A percentile compares a stretch with the other conserved stretches of the same genome.
These are phyloP conservation scores for Ochropacha duplaris DNA, from an alignment of 2,888 invertebrate species.

Conservation along the genomic window DNA sequence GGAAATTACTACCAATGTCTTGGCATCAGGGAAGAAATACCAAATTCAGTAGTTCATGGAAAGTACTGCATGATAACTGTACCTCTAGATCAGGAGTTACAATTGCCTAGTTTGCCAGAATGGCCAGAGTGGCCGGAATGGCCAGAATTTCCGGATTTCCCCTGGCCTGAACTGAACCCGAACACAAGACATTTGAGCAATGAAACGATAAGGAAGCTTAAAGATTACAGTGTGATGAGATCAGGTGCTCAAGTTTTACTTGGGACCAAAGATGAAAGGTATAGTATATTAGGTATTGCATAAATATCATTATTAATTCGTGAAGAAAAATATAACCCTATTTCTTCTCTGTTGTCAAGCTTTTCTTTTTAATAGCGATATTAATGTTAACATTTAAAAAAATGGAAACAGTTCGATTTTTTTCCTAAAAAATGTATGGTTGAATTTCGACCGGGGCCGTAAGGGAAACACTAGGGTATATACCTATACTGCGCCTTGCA, in stretches of 20 bases:
- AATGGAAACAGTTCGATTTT: too few relatives aligned
- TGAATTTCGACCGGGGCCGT: too few relatives aligned
- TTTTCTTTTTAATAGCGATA: too few relatives aligned
- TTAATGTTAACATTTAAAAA: too few relatives aligned
- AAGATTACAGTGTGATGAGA: conserved; percentile 9
- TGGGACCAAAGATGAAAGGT: conserved; percentile 17
- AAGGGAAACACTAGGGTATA: too few relatives aligned
- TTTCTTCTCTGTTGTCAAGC: too few relatives aligned
- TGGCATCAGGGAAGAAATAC: conserved; percentile 26
- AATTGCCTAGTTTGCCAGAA: conserved; percentile 13
- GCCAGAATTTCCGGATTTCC: conserved; percentile 10
- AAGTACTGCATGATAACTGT: conserved; percentile 51
- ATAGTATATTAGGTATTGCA: neutral
- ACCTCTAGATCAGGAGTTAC: conserved; percentile 33
- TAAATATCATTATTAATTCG: too few relatives aligned
- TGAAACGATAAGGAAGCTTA: conserved; percentile 8
- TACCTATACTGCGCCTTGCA: too few relatives aligned
- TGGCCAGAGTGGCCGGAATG: conserved; percentile 13
- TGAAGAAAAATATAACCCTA: too few relatives aligned
- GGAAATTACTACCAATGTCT: conserved; percentile 54
- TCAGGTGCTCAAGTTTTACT: conserved; percentile 13
- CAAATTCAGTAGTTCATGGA: conserved; percentile 37
- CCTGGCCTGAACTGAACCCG: conserved; percentile 10
- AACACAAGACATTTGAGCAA: conserved; percentile 9
- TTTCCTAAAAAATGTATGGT: too few relatives aligned